These are phyloP conservation scores for Setophaga petechia DNA, from an alignment of 2,113 vertebrate species.

Conservation along the genomic window DNA sequence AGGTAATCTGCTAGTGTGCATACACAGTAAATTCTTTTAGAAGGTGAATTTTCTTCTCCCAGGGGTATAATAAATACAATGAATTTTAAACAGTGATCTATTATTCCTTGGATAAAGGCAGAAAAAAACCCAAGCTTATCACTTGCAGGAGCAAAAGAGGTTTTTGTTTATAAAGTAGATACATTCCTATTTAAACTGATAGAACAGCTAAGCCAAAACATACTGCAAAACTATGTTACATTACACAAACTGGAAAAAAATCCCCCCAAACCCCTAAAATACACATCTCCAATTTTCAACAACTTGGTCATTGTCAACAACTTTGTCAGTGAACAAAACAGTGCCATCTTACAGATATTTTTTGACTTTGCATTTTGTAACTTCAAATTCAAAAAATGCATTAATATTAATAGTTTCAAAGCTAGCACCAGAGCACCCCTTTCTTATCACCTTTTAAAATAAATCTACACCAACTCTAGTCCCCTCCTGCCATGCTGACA, in stretches of 20 bases:
- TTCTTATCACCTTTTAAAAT: neutral
- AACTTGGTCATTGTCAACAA: neutral
- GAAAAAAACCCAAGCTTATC: neutral
- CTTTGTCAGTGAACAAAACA: neutral
- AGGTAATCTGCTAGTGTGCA: neutral
- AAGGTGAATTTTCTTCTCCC: neutral
- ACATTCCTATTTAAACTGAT: neutral
- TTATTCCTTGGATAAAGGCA: neutral
- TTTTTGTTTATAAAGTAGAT: neutral
- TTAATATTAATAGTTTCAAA: neutral
- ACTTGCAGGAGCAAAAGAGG: neutral
- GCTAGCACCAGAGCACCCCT: neutral
- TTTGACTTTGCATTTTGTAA: neutral
- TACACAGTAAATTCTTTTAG: neutral
- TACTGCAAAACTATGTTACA: neutral
- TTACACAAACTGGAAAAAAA: neutral
- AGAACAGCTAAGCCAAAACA: neutral
- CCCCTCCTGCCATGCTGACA: neutral
- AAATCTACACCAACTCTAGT: neutral
- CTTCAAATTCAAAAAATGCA: neutral
- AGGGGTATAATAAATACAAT: neutral
- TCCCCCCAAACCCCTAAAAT: neutral
- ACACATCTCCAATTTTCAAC: neutral
- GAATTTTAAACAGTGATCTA: neutral
- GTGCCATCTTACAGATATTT: neutral